phyloP scores from a whole-genome alignment of 2,113 vertebrate genomes.

The Oncorhynchus kisutch region DNA sequence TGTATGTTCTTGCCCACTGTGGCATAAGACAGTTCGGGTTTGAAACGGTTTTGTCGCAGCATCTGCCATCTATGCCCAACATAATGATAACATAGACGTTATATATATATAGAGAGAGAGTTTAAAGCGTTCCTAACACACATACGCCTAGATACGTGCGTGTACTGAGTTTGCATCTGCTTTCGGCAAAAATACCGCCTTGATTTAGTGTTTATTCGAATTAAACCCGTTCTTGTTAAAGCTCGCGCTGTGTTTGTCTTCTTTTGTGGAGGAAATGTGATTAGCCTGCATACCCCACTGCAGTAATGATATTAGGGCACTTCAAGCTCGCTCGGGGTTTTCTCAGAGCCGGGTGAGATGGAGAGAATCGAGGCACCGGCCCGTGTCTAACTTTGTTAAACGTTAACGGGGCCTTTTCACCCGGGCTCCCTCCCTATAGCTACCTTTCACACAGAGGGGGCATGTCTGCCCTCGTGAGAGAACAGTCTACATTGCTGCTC shows the following conservation, averaged over 20 bases:
- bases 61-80: neutral
- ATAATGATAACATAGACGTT: neutral
- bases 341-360: neutral
- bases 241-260: constrained; percentile 22
- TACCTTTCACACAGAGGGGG: neutral
- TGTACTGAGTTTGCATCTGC: constrained; percentile 19
- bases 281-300: constrained; percentile 30
- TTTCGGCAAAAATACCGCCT: constrained; percentile 8
- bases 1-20: too few species aligned
- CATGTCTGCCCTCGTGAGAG: constrained; percentile 16
- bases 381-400: constrained; percentile 54
- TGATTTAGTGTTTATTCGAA: constrained; percentile 8
- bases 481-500: neutral
- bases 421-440: neutral
- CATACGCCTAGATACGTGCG: neutral
- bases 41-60: too few species aligned
- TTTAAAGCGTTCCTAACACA: neutral
- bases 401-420: constrained; percentile 5
- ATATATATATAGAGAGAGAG: neutral
- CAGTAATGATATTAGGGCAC: constrained; percentile 54
- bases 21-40: too few species aligned
- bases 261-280: constrained; percentile 54
- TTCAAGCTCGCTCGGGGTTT: constrained; percentile 16
- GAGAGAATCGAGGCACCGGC: constrained; percentile 29
- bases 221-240: constrained; percentile 35